Percentiles rank a stretch among this genome's conserved stretches.
Conservation (phyloP, 64 coral and sea anemone species). For the Stichodactyla helianthus region DNA sequence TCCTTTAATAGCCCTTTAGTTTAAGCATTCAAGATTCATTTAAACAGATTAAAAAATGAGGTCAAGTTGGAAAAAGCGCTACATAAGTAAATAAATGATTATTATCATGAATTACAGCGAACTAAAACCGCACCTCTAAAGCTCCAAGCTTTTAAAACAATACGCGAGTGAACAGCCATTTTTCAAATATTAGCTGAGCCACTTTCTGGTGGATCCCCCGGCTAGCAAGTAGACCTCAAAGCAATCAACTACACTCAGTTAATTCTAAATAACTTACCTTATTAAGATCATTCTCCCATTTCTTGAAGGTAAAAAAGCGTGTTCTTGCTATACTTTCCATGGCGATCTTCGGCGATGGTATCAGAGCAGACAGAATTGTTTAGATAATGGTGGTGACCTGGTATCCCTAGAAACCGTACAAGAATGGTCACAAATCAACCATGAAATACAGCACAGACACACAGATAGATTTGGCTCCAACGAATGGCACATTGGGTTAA, state of each 20-base stretch:
- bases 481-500: conserved; percentile 67
- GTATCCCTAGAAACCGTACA: conserved; percentile 71
- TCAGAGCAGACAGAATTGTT: conserved; percentile 33
- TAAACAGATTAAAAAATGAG: not conserved
- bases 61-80: too few species aligned
- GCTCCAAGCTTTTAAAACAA: not conserved
- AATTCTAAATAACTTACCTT: not conserved
- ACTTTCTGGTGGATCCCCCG: not conserved
- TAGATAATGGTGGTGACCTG: conserved; percentile 55
- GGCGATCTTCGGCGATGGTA: conserved; percentile 29
- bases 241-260: not conserved
- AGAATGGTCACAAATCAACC: conserved; percentile 56
- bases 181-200: not conserved
- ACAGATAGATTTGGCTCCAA: conserved; percentile 18
- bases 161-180: not conserved
- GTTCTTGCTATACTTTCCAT: conserved; percentile 58
- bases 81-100: too few species aligned
- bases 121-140: not conserved
- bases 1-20: not conserved
- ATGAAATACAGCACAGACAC: conserved; percentile 36
- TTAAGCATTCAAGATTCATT: not conserved
- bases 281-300: not conserved
- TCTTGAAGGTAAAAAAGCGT: not conserved
- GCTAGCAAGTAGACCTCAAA: not conserved
- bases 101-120: not conserved